These are phyloP conservation scores for Clytia hemisphaerica DNA, from an alignment of 30 jellyfish, hydroid and myxozoan genomes.

Conservation along the genomic window DNA sequence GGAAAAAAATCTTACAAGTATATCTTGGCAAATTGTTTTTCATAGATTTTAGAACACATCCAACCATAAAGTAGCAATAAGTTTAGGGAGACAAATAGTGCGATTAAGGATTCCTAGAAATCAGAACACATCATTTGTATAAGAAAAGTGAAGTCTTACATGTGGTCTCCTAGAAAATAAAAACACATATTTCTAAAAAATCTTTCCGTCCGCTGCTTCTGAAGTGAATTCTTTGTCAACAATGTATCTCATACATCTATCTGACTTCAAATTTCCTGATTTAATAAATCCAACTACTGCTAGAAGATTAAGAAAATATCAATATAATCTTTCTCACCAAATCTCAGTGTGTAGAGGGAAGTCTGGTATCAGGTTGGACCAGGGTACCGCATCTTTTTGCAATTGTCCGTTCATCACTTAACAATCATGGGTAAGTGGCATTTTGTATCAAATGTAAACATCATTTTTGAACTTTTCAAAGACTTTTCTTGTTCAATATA, in stretches of 20 bases:
- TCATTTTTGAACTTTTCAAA: neutral
- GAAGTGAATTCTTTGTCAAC: neutral
- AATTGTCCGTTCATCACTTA: slow-evolving; percentile 12
- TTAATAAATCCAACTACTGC: neutral
- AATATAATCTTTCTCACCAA: neutral
- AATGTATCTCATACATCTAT: neutral
- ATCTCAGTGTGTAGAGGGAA: slow-evolving; percentile 33
- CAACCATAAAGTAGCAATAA: too few relatives aligned
- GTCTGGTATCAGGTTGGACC: slow-evolving; percentile 43
- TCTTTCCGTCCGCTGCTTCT: too few relatives aligned
- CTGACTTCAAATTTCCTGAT: neutral
- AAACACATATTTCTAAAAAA: too few relatives aligned
- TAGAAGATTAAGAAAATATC: neutral
- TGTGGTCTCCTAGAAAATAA: too few relatives aligned
- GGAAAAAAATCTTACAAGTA: too few relatives aligned
- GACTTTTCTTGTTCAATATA: neutral
- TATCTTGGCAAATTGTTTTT: too few relatives aligned
- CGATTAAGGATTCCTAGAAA: too few relatives aligned
- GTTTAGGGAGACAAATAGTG: too few relatives aligned
- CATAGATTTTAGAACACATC: too few relatives aligned
- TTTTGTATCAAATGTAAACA: neutral
- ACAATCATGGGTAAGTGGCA: slow-evolving; percentile 35
- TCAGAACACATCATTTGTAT: too few relatives aligned
- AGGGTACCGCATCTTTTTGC: slow-evolving; percentile 38
- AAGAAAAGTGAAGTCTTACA: too few relatives aligned